A percentile compares a stretch with the other conserved stretches of the same genome.
phyloP scores from a whole-genome alignment of 2,797 vertebrate species.

The Anguilla anguilla region DNA sequence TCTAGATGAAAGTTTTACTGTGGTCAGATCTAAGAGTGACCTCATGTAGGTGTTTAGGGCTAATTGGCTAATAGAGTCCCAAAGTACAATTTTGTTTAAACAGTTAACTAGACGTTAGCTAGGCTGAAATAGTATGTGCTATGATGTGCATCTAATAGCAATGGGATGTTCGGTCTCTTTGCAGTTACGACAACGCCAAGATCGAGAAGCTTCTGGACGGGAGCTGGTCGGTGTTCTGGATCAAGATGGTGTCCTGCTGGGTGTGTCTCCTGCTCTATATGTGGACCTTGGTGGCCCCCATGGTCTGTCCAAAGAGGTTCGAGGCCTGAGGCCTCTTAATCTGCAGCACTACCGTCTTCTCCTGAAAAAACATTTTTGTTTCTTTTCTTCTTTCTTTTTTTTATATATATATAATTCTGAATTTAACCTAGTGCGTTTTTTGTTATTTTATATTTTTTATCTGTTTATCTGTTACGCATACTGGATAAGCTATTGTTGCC shows the following conservation, averaged over 20 bases:
- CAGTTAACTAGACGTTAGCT: background rate
- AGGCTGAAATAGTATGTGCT: background rate
- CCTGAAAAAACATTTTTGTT: slow-evolving; percentile 54
- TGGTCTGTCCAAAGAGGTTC: slow-evolving; percentile 87
- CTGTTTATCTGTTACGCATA: slow-evolving; percentile 34
- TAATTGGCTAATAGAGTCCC: background rate
- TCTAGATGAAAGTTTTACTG: too few species aligned
- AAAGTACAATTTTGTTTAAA: background rate
- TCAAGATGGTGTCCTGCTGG: slow-evolving; percentile 97
- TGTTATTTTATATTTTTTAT: slow-evolving; percentile 47
- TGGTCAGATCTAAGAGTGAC: too few species aligned
- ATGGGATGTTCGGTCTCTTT: background rate
- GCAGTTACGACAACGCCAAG: slow-evolving; percentile 84
- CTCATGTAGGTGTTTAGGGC: too few species aligned
- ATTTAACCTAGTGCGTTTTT: slow-evolving; percentile 16
- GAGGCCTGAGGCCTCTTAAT: slow-evolving; percentile 71
- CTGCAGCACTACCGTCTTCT: slow-evolving; percentile 51
- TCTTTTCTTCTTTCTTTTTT: slow-evolving; percentile 49
- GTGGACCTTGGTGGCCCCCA: slow-evolving; percentile 85
- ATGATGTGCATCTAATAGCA: background rate
- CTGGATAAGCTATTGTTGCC: slow-evolving; percentile 58
- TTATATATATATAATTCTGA: slow-evolving; percentile 31
- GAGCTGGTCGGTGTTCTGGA: slow-evolving; percentile 95
- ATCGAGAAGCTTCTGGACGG: slow-evolving; percentile 88
- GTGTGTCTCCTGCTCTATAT: slow-evolving; percentile 87